phyloP scores from a whole-genome alignment of 2,797 vertebrate species.

The Sphenodon punctatus region DNA sequence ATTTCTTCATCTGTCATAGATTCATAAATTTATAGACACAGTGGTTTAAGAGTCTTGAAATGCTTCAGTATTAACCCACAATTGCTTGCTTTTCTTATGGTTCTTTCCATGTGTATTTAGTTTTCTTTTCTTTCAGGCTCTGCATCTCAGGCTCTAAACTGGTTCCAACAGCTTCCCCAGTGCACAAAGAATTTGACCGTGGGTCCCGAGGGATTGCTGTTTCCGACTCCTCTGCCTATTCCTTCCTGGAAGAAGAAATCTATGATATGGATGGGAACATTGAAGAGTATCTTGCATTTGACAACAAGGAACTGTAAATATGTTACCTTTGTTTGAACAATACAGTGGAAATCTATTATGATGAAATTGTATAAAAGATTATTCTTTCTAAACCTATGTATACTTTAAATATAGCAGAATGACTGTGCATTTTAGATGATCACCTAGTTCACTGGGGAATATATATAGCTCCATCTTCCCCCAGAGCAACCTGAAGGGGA shows the following conservation, averaged over 20 bases:
- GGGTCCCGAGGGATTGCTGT: conserved; percentile 1
- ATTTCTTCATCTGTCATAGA: neutral
- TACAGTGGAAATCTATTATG: neutral
- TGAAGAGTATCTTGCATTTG: conserved; percentile 87
- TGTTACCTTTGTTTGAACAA: conserved; percentile 10
- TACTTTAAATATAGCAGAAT: neutral
- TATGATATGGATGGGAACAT: conserved; percentile 82
- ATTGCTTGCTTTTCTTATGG: neutral
- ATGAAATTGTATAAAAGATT: neutral
- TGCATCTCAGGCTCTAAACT: conserved; percentile 80
- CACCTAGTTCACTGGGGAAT: no score
- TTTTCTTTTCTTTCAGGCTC: conserved; percentile 67
- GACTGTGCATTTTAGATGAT: neutral
- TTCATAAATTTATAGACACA: neutral
- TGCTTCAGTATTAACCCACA: neutral
- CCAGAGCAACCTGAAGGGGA: no score
- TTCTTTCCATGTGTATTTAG: neutral
- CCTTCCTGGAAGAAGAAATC: conserved; percentile 81
- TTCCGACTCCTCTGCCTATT: conserved; percentile 11
- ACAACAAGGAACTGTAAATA: conserved; percentile 80
- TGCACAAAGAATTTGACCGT: conserved; percentile 18
- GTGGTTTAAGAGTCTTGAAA: neutral
- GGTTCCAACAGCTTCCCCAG: conserved; percentile 50
- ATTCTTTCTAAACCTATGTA: neutral
- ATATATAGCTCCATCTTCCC: no score